Base-by-base conservation (phyloP, 2,797 vertebrate species). In the Australoheros facetus region DNA sequence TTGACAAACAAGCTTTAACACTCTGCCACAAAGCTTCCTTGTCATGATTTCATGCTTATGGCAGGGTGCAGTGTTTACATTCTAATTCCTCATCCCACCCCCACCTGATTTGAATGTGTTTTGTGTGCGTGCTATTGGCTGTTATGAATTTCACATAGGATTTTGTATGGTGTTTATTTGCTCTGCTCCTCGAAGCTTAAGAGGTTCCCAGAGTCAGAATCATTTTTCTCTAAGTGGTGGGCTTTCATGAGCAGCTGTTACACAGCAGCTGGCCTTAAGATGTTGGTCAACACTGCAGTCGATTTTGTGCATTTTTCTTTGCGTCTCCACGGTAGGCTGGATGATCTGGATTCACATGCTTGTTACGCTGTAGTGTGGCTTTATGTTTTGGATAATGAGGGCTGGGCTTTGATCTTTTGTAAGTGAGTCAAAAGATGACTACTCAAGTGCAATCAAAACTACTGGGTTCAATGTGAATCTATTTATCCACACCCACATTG, bases 371-470 rank as follows among this genome's bases (percentile, higher is more conserved):
- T 7, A 4, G 73, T 54, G 21, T 7, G 28, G 30, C 79, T 86
- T 51, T 83, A 53, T 79, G 73, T 82, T 89, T 87, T 69, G 62
- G 45, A 80, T 79, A 82, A 85, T 80, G 79, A 88, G 77, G 28
- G 30, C 21, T 3, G 5, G 60, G 56, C 39, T 76, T 37, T 34
- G 56, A 79, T 84, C 51, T 81, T 86, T 77, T 74, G 5, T 75
- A 66, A 70, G 70, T 83, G 82, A 85, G 34, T 81, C 77, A 85
- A 45, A 83, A 74, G 55, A 89, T 71, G 69, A 81, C 71, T 71
- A 51, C 73, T 87, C 53, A 78, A 57, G 77, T 54, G 69, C 72
- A 86, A 82, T 83, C 82, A 83, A 71, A 85, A 79, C 60, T 56
- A 12, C 64, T 54, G 79, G 59, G 81, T 85, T 84, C 86, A 62